phyloP scores from a whole-genome alignment of 2,888 invertebrate species.

The Criorhina ranunculi region DNA sequence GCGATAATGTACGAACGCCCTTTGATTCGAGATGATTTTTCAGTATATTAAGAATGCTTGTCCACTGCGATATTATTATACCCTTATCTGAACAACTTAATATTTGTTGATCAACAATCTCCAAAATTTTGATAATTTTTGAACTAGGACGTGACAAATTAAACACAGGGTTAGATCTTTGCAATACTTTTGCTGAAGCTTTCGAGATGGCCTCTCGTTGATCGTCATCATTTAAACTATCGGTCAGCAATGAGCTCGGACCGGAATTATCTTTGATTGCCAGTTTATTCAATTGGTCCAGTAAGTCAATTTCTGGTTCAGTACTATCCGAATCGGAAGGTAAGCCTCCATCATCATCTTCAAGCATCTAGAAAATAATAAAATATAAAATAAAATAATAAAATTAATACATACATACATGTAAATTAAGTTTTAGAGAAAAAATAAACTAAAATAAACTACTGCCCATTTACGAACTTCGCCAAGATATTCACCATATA shows the following conservation, averaged over 20 bases:
- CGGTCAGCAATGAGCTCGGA: neutral
- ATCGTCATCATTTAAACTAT: slow-evolving; percentile 77
- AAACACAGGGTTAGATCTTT: slow-evolving; percentile 90
- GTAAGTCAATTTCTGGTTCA: slow-evolving; percentile 86
- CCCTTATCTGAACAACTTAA: slow-evolving; percentile 88
- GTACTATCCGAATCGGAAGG: slow-evolving; percentile 80
- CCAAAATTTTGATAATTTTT: slow-evolving; percentile 87
- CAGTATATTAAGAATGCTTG: slow-evolving; percentile 91
- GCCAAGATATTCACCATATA: too few species aligned
- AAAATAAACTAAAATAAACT: too few species aligned
- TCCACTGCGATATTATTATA: slow-evolving; percentile 97
- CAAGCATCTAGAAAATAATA: slow-evolving; percentile 84
- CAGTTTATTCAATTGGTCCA: slow-evolving; percentile 88
- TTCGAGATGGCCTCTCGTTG: slow-evolving; percentile 85
- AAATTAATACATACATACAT: neutral
- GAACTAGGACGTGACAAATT: slow-evolving; percentile 86
- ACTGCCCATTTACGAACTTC: too few species aligned
- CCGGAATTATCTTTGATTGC: slow-evolving; percentile 84
- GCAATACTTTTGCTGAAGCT: slow-evolving; percentile 87
- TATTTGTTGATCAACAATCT: slow-evolving; percentile 86
- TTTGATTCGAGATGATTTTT: slow-evolving; percentile 86
- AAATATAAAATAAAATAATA: neutral
- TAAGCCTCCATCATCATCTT: slow-evolving; percentile 82
- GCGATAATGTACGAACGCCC: slow-evolving; percentile 87
- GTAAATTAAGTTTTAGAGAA: too few species aligned